Percentiles rank a stretch among this genome's conserved stretches.
Evolutionary conservation across 2,113 vertebrate genomes (phyloP).

Genomic region (Phalacrocorax carbo): DNA sequence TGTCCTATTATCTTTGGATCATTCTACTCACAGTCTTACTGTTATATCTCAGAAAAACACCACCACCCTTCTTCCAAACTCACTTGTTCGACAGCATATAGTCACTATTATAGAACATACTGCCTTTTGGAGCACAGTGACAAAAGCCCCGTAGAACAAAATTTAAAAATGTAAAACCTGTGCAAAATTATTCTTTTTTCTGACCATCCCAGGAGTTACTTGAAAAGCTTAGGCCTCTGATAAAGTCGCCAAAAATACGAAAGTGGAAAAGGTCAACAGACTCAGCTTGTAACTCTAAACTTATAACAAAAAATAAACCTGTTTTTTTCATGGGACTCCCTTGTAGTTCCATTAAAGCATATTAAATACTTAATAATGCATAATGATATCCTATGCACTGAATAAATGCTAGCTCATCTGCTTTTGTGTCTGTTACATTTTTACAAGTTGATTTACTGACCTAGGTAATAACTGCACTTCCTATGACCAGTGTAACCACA

Average conservation of each 20-base stretch:
- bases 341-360: background rate
- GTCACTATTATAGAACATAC: background rate
- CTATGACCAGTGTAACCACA: background rate
- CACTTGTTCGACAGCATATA: background rate
- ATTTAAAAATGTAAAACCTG: background rate
- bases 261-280: background rate
- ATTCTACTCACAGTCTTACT: background rate
- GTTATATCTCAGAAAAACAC: background rate
- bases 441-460: background rate
- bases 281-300: background rate
- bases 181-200: background rate
- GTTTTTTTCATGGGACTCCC: background rate
- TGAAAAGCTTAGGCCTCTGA: background rate
- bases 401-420: background rate
- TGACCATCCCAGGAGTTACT: background rate
- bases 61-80: background rate
- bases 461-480: background rate
- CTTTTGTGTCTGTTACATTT: background rate
- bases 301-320: background rate
- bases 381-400: background rate
- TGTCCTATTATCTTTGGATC: background rate
- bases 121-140: background rate
- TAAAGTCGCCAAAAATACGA: background rate
- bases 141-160: accelerated
- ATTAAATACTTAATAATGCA: background rate